These are phyloP conservation scores for Aphidius gifuensis DNA, from an alignment of 1,140 invertebrate species.

Conservation along the genomic window DNA sequence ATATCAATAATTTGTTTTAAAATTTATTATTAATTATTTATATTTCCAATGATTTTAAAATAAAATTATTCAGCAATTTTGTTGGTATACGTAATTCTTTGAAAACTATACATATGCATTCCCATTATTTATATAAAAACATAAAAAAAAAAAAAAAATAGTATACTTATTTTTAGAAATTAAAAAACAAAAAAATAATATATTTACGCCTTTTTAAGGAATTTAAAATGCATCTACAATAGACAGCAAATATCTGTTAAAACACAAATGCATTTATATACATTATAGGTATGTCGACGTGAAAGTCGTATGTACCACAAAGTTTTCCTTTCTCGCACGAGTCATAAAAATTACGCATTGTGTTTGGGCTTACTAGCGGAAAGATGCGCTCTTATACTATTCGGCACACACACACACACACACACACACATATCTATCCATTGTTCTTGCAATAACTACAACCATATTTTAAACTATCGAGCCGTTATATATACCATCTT, in stretches of 20 bases:
- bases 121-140: no score
- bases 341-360: conserved; percentile 34
- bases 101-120: no score
- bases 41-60: no score
- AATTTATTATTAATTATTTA: no score
- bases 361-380: conserved; percentile 32
- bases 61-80: no score
- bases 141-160: no score
- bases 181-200: no score
- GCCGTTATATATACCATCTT: conserved; percentile 5
- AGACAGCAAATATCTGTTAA: background rate
- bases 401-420: conserved; percentile 17
- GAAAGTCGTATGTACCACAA: conserved; percentile 20
- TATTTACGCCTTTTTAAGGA: no score
- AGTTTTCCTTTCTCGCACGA: conserved; percentile 21
- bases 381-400: conserved; percentile 28
- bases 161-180: no score
- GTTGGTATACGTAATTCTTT: no score
- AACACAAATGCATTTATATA: background rate
- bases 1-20: no score
- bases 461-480: conserved; percentile 16
- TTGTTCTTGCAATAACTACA: conserved; percentile 10
- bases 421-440: background rate
- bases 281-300: conserved; percentile 12
- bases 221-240: no score